Base-by-base conservation (phyloP, 2,113 vertebrate species). In the Phodopus roborovskii region DNA sequence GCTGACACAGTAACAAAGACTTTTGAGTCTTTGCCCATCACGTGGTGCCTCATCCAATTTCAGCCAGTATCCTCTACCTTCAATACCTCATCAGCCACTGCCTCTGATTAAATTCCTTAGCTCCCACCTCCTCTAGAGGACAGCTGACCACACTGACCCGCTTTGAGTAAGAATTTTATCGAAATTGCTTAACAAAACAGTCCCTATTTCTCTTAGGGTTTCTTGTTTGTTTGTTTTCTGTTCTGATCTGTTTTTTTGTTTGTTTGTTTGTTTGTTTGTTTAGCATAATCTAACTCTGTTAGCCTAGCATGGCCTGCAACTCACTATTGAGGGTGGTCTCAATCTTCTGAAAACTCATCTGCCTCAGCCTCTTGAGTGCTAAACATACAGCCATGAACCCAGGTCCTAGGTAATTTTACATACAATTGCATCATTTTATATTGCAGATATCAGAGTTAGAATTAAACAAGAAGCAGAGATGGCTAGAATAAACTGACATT, bases 401-500 rank as follows among this genome's bases (percentile, higher is more conserved):
- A 30, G 15, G 7, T 73, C 56, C 22, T 68, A 28, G 58, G 39
- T 62, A 19, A 93, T 78, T 73, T 19, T 85, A 94, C 75, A 89
- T 12, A 91, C 75, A 93, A 83, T 70, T 15, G 20, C 64, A 91
- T 70, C 53, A 56, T 9, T 62, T 17, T 10, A 62, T n/a, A 60
- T 24, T 19, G 77, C 7, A 92, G 36, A 30, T 22, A 30, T 78
- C n/a, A 64, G 15, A 24, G 45, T 20, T 56, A 58, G 13, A 75
- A 94, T 62, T 81, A 60, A 83, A 92, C 13, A 83, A 92, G 15
- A 66, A 93, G 78, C 26, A 81, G 24, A 94, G 30, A 36, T 28
- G 77, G 8, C 81, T 74, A 82, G 42, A 93, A 74, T 53, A 56
- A 56, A 64, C 84, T 75, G 85, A 82, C 28, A 7, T 83, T 33